Conservation (phyloP, 1,140 invertebrate species). For the Ruditapes philippinarum region DNA sequence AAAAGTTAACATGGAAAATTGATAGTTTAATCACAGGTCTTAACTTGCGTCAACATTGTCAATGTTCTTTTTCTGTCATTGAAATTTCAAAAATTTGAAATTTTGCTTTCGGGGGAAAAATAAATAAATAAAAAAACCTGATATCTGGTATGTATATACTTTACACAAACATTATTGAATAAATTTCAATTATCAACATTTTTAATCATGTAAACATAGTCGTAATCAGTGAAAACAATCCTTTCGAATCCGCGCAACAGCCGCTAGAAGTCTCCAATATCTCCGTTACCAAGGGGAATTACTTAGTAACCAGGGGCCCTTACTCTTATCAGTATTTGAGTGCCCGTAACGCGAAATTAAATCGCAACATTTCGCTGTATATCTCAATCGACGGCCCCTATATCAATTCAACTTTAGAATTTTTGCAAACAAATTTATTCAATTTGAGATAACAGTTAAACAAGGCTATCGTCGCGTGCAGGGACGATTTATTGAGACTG, state of each 20-base stretch:
- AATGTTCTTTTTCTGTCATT: too few relatives aligned
- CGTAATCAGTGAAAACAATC: neutral
- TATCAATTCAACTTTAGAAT: neutral
- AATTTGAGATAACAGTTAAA: neutral
- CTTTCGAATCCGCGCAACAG: slow-evolving; percentile 16
- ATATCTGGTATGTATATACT: too few relatives aligned
- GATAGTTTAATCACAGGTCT: neutral
- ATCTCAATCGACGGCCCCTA: neutral
- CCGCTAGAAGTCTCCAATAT: neutral
- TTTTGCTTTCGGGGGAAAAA: too few relatives aligned
- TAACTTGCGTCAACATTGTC: too few relatives aligned
- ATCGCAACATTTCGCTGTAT: slow-evolving; percentile 27
- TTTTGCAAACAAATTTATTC: slow-evolving; percentile 33
- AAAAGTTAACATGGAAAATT: too few relatives aligned
- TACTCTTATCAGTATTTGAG: slow-evolving; percentile 21
- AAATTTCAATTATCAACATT: neutral
- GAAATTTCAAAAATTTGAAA: too few relatives aligned
- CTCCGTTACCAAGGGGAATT: slow-evolving; percentile 24
- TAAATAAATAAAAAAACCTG: too few relatives aligned
- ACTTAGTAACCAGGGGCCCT: neutral
- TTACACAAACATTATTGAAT: neutral
- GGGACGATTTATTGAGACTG: neutral
- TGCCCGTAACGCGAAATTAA: slow-evolving; percentile 19
- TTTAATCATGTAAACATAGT: slow-evolving; percentile 6
- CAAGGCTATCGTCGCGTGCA: slow-evolving; percentile 11